These are phyloP conservation scores for Drosophila hamatofila DNA, from an alignment of 2,888 invertebrate species.

Conservation along the genomic window DNA sequence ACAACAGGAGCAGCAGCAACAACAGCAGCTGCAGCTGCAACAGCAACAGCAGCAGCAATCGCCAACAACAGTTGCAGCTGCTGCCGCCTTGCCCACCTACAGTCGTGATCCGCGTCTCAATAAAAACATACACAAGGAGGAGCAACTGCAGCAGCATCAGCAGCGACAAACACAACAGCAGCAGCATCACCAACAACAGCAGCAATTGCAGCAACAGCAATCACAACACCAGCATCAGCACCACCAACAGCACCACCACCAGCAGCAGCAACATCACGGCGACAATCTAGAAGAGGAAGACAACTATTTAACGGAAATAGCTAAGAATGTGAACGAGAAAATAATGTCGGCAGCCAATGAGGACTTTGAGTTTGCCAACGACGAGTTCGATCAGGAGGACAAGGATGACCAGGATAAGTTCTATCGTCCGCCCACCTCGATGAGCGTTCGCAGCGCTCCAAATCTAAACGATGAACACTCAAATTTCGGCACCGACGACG, in stretches of 20 bases:
- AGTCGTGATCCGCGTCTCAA: slow-evolving; percentile 84
- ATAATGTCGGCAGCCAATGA: slow-evolving; percentile 84
- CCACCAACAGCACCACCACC: not conserved
- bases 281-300: slow-evolving; percentile 81
- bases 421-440: slow-evolving; percentile 83
- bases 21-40: slow-evolving; percentile 34
- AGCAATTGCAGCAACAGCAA: slow-evolving; percentile 3
- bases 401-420: slow-evolving; percentile 60
- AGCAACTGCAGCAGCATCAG: slow-evolving; percentile 26
- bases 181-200: slow-evolving; percentile 14
- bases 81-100: slow-evolving; percentile 46
- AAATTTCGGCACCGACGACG: slow-evolving; percentile 77
- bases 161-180: not conserved
- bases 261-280: slow-evolving; percentile 16
- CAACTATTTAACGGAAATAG: slow-evolving; percentile 84
- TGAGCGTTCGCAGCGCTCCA: slow-evolving; percentile 84
- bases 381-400: slow-evolving; percentile 82
- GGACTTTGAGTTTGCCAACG: slow-evolving; percentile 83
- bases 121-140: slow-evolving; percentile 83
- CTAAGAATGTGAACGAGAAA: slow-evolving; percentile 84
- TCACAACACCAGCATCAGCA: slow-evolving; percentile 10
- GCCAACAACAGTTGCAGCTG: slow-evolving; percentile 13
- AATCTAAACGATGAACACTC: slow-evolving; percentile 84
- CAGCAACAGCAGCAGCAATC: slow-evolving; percentile 15
- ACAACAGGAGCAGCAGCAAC: not conserved